Evolutionary conservation across 37 sponge, comb jelly and placozoan genomes (phyloP).

Genomic region (Cladorhizidae sp.): DNA sequence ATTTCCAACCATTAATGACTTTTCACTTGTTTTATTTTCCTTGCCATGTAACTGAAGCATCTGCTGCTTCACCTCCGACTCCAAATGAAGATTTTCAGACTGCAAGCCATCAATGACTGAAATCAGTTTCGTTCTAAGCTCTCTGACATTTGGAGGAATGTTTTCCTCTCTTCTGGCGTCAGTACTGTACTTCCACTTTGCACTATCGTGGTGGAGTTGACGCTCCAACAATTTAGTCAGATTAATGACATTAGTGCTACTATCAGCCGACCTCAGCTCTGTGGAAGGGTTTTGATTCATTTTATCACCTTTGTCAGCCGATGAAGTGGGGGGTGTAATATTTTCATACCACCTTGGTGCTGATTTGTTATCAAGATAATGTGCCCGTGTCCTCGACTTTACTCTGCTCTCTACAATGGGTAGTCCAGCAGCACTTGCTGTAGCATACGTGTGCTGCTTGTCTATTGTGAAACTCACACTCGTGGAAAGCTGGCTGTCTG

Average conservation of each 20-base stretch:
- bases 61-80: not conserved
- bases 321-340: not conserved
- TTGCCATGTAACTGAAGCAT: not conserved
- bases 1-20: too few relatives aligned
- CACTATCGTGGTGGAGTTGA: not conserved
- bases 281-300: too few relatives aligned
- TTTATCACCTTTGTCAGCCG: not conserved
- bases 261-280: not conserved
- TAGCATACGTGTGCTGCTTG: conserved; percentile 20
- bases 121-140: not conserved
- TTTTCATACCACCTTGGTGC: not conserved
- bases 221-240: not conserved
- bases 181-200: not conserved
- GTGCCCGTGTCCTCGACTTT: too few relatives aligned
- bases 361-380: not conserved
- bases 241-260: not conserved
- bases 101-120: not conserved
- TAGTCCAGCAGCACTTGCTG: conserved; percentile 37
- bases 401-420: conserved; percentile 4
- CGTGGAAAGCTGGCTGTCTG: not conserved
- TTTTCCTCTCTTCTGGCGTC: not conserved
- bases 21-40: not conserved
- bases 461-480: conserved; percentile 4
- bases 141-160: not conserved
- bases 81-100: not conserved